Evolutionary conservation across 1,140 invertebrate genomes (phyloP).

Genomic region (Orussus abietinus): DNA sequence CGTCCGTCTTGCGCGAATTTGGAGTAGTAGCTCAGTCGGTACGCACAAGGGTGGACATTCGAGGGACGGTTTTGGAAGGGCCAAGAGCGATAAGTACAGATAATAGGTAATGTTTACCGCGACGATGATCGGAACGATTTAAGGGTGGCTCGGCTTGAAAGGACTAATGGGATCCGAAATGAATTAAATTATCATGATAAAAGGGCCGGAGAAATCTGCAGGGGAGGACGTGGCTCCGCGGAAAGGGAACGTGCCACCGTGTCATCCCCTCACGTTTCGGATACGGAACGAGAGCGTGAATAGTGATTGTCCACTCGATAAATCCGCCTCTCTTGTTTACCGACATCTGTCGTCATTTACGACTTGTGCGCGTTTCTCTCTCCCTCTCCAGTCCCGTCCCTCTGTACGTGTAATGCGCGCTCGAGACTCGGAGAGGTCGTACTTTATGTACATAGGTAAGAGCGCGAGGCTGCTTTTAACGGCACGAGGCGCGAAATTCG

Average conservation of each 20-base stretch:
- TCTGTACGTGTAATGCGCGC: too few species aligned
- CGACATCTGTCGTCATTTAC: slow-evolving; percentile 48
- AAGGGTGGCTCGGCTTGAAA: slow-evolving; percentile 43
- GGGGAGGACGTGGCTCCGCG: slow-evolving; percentile 14
- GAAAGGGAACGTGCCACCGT: slow-evolving; percentile 9
- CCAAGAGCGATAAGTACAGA: slow-evolving; percentile 39
- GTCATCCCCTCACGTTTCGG: slow-evolving; percentile 9
- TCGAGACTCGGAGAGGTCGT: too few species aligned
- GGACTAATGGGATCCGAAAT: slow-evolving; percentile 48
- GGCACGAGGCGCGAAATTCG: too few species aligned
- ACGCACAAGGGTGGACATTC: neutral
- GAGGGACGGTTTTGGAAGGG: slow-evolving; percentile 9
- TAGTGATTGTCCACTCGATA: slow-evolving; percentile 48
- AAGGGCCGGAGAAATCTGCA: slow-evolving; percentile 18
- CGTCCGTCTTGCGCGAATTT: neutral
- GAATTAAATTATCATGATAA: slow-evolving; percentile 53
- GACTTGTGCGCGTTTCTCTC: slow-evolving; percentile 15
- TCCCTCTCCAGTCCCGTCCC: slow-evolving; percentile 1
- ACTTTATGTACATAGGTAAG: too few species aligned
- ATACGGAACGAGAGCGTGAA: slow-evolving; percentile 35
- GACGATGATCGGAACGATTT: slow-evolving; percentile 44
- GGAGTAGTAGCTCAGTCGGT: neutral
- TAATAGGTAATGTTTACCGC: slow-evolving; percentile 46
- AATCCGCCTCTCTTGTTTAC: slow-evolving; percentile 47
- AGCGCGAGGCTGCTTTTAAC: too few species aligned